Percentiles rank a stretch among this genome's conserved stretches.
Evolutionary conservation across 2,888 invertebrate species (phyloP).

Genomic region (Drosophila seclusa): DNA sequence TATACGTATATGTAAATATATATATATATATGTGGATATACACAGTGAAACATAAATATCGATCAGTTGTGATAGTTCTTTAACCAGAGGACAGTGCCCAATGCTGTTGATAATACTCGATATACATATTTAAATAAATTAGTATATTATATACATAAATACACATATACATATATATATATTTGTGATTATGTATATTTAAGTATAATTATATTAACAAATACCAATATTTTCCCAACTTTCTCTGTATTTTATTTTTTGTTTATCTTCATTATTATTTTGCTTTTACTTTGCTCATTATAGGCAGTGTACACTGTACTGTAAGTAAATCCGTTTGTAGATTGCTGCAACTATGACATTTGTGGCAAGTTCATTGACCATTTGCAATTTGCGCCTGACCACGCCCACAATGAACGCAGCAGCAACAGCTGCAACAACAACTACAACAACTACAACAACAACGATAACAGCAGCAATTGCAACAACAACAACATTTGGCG

Average conservation of each 20-base stretch:
- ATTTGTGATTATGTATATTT: too few species aligned
- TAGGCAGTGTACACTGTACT: not conserved
- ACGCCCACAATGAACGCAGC: slow-evolving; percentile 48
- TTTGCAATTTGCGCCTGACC: slow-evolving; percentile 53
- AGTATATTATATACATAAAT: not conserved
- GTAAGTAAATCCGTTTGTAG: not conserved
- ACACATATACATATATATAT: not conserved
- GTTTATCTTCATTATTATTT: not conserved
- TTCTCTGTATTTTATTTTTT: not conserved
- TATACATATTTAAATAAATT: too few species aligned
- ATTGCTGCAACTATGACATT: slow-evolving; percentile 12
- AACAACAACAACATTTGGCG: slow-evolving; percentile 52
- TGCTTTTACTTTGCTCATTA: not conserved
- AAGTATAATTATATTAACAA: not conserved
- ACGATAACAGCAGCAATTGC: slow-evolving; percentile 11
- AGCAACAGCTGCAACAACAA: slow-evolving; percentile 18
- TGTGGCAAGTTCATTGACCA: slow-evolving; percentile 60
- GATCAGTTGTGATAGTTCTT: not conserved
- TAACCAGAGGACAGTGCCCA: not conserved
- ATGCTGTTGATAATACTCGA: too few species aligned
- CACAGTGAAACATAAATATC: not conserved
- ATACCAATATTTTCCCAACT: not conserved
- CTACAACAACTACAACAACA: slow-evolving; percentile 12
- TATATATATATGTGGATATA: not conserved
- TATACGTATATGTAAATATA: slow-evolving; percentile 5